phyloP scores from a whole-genome alignment of 2,113 vertebrate species.

The Gorsachius goisagi region DNA sequence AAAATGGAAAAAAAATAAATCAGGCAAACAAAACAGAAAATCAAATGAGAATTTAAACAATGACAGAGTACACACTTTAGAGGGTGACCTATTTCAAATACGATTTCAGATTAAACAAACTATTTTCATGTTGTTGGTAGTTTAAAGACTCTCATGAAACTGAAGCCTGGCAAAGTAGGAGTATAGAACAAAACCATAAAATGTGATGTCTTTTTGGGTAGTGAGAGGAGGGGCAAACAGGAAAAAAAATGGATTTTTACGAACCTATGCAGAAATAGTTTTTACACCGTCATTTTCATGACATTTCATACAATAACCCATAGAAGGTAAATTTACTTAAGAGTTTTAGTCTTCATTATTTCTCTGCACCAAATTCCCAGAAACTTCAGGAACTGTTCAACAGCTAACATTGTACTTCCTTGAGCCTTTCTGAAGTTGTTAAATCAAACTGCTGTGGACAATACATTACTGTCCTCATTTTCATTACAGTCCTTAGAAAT shows the following conservation, averaged over 20 bases:
- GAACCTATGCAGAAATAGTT: not conserved
- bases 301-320: not conserved
- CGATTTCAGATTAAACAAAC: not conserved
- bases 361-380: not conserved
- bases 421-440: not conserved
- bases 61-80: not conserved
- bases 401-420: not conserved
- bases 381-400: not conserved
- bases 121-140: not conserved
- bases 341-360: not conserved
- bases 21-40: constrained; percentile 65
- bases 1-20: constrained; percentile 48
- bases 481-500: not conserved
- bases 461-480: not conserved
- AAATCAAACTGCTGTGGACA: not conserved
- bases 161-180: not conserved
- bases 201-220: accelerated
- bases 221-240: not conserved
- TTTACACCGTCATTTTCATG: not conserved
- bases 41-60: constrained; percentile 30
- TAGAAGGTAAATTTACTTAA: not conserved
- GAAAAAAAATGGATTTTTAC: not conserved
- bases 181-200: not conserved
- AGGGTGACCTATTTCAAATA: not conserved
- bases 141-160: constrained; percentile 21